A percentile compares a stretch with the other conserved stretches of the same genome.
Evolutionary conservation across 2,113 vertebrate genomes (phyloP).

Genomic region (Micromys minutus): DNA sequence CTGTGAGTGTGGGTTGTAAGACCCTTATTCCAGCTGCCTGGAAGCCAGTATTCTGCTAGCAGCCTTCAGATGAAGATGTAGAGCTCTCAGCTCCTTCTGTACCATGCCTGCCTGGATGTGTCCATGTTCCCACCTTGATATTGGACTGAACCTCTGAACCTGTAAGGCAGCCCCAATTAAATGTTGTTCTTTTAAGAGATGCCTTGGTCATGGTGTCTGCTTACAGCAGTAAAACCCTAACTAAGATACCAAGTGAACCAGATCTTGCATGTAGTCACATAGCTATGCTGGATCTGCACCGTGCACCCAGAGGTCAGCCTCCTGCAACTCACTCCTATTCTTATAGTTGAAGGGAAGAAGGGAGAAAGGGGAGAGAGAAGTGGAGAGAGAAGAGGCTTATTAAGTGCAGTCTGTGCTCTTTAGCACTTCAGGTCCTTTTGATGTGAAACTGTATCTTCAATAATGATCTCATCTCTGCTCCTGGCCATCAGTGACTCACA

Average conservation of each 20-base stretch:
- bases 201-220: too few species aligned
- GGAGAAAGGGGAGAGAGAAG: background rate
- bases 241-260: background rate
- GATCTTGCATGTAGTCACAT: background rate
- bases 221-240: too few species aligned
- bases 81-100: too few species aligned
- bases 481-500: background rate
- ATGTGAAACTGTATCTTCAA: slow-evolving; percentile 6
- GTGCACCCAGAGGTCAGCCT: background rate
- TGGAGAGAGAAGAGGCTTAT: background rate
- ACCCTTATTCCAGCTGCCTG: too few species aligned
- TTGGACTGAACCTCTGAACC: too few species aligned
- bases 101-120: too few species aligned
- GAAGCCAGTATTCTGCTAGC: too few species aligned
- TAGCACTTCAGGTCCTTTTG: background rate
- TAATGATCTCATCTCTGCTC: background rate
- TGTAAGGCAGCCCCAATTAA: too few species aligned
- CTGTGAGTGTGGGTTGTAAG: too few species aligned
- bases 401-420: background rate
- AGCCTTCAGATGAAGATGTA: too few species aligned
- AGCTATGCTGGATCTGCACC: background rate
- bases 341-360: background rate
- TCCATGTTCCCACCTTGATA: too few species aligned
- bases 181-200: too few species aligned
- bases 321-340: background rate